Base-by-base conservation (phyloP, 2,797 vertebrate species). In the Petrocephalus sullivani region DNA sequence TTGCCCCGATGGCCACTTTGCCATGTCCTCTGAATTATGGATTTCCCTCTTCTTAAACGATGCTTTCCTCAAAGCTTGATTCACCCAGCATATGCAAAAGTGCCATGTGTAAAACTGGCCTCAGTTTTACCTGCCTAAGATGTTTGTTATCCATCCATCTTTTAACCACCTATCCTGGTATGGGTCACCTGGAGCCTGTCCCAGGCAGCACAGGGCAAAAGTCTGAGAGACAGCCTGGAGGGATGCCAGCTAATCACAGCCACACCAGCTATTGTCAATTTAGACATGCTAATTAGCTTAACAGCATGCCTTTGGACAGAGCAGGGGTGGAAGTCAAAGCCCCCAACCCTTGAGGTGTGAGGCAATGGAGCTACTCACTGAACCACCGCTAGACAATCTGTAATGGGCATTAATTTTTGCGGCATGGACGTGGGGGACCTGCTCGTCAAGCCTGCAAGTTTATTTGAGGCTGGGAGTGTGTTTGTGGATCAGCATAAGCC, bases 341-440 rank as follows among this genome's bases (percentile, higher is more conserved):
- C 64, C 64, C 28, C 10, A 67, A 67, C 10, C 28, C 28, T 71
- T 10, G 64, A 71, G 28, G 28, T 33, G 28, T 37, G 28, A 71
- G 12, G 28, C 28, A 37, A 71, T 10, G 33, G 64, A 71, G 28
- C 28, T 71, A 14, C 10, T 28, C 64, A 37, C 12, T 71, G 28
- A 71, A 37, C 64, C 64, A 33, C 64, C 28, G 3, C 4, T 28
- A 71, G 28, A 37, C 64, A 16, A 33, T 71, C 71, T 46, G 16
- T 78, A 92, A 94, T 93, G 91, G 92, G 92, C 91, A 92, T 93
- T 90, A 88, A 83, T 86, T 71, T 58, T 88, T 60, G 86, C 67
- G 33, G 54, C 41, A 33, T 23, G 9, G 89, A 67, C 10, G 7
- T 56, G 71, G 87, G 93, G 92, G 90, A 92, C 89, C 91, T 90